These are phyloP conservation scores for Saccostrea glomerata DNA, from an alignment of 1,140 invertebrate genomes.

Conservation along the genomic window DNA sequence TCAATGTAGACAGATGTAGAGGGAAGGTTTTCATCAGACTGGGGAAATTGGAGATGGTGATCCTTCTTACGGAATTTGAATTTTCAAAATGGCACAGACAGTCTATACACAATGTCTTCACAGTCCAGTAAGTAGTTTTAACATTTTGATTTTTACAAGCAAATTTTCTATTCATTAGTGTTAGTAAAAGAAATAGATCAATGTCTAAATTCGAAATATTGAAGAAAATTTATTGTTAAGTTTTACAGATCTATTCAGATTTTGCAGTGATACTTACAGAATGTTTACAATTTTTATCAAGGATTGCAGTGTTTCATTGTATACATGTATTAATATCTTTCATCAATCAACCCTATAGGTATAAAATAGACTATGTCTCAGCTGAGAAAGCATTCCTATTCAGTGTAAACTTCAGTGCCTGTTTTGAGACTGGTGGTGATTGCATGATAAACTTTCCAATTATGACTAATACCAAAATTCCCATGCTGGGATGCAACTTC, in stretches of 20 bases:
- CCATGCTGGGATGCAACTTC: conserved; percentile 38
- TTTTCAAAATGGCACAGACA: conserved; percentile 33
- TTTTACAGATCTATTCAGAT: too few species aligned
- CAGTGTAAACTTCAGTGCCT: conserved; percentile 57
- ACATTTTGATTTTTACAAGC: neutral
- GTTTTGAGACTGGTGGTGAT: conserved; percentile 52
- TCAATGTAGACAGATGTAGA: conserved; percentile 50
- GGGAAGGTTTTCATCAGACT: conserved; percentile 48
- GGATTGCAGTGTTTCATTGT: neutral
- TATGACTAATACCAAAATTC: conserved; percentile 43
- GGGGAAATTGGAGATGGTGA: conserved; percentile 34
- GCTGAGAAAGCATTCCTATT: conserved; percentile 55
- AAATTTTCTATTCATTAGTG: too few species aligned
- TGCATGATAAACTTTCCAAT: conserved; percentile 46
- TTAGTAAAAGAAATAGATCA: too few species aligned
- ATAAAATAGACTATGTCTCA: conserved; percentile 51
- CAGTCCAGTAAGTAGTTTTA: conserved; percentile 6
- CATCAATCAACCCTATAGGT: conserved; percentile 16
- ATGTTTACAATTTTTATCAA: neutral
- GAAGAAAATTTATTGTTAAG: neutral
- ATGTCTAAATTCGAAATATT: neutral
- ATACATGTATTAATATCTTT: neutral
- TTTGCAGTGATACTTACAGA: neutral
- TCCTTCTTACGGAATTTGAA: conserved; percentile 3
- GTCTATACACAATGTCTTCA: conserved; percentile 41